Evolutionary conservation across 2,888 invertebrate species (phyloP), one percentile per base, ranked within the genome.

Genomic region (Machimus rusticus): DNA sequence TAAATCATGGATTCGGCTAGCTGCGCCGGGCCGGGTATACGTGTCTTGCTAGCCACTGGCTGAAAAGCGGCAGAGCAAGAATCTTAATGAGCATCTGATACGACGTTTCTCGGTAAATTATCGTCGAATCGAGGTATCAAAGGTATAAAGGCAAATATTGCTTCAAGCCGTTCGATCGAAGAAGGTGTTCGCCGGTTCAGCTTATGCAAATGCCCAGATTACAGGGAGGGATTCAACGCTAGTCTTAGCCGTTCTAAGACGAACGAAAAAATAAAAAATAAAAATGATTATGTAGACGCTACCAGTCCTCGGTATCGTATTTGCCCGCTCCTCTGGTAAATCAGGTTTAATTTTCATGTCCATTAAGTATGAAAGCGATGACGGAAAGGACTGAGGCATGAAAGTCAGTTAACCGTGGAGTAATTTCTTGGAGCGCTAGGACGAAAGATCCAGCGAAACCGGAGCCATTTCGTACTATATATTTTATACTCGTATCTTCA

Each of bases 331-430:
- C 55, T 82, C 57, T 31, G 66, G 37, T 23, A 46, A 74, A 85
- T 46, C 66, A 85, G 37, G 55, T 86, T 86, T 86, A 55, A 78
- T 86, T 86, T 86, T 79, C 86, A 79, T 86, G 78, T 86, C 86
- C 78, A 86, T 86, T 86, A 79, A 86, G 55, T 86, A 19, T 39
- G 78, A 78, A 46, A 39, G 55, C 39, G 31, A 39, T 28, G 66
- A 28, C 28, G 57, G 39, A 78, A 86, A 78, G 77, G 78, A 78
- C 57, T 34, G 86, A 78, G 19, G 55, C 86, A 86, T 77, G 86
- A 77, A 86, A 86, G 28, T 78, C 86, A 86, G 78, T 86, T 86
- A 86, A 77, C 86, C 86, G 78, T 86, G 19, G 76, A 34, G 37
- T 86, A 55, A 74, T 74, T 16, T 28, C 39, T 66, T 14, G 12